phyloP scores from a whole-genome alignment of 2,113 vertebrate species.

The Lampris megalopsis region DNA sequence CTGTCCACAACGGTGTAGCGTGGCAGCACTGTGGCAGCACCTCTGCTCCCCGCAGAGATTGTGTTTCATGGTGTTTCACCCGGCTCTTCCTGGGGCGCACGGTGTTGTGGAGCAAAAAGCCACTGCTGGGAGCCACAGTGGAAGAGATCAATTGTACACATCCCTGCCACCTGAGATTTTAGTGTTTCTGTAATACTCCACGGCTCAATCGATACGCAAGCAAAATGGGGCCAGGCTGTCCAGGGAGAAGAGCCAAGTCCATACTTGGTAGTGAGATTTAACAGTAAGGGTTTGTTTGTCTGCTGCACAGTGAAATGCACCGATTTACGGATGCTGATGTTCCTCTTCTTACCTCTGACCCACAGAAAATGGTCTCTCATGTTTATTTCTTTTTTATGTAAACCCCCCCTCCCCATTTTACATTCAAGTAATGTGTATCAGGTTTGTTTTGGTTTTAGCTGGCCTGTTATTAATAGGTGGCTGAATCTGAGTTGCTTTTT shows the following conservation, averaged over 20 bases:
- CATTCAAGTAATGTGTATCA: not conserved
- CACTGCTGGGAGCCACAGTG: conserved; percentile 78
- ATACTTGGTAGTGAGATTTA: conserved; percentile 68
- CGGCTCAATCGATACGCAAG: conserved; percentile 86
- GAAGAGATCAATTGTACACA: conserved; percentile 86
- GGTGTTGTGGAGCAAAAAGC: conserved; percentile 77
- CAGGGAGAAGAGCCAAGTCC: conserved; percentile 70
- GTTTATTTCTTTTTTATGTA: not conserved
- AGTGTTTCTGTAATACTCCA: conserved; percentile 87
- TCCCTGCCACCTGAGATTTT: conserved; percentile 89
- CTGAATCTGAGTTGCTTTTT: not conserved
- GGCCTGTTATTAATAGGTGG: not conserved
- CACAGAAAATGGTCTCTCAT: not conserved
- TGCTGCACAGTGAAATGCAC: conserved; percentile 67
- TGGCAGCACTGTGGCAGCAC: conserved; percentile 70
- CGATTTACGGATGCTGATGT: conserved; percentile 40
- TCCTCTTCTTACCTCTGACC: conserved; percentile 17
- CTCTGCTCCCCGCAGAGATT: conserved; percentile 59
- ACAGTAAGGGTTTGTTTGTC: conserved; percentile 57
- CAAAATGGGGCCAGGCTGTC: conserved; percentile 64
- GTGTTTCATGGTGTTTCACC: conserved; percentile 65
- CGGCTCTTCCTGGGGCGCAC: conserved; percentile 69
- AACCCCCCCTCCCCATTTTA: not conserved
- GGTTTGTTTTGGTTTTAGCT: not conserved
- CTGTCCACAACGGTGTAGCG: conserved; percentile 65